Base-by-base conservation (phyloP, 2,888 invertebrate species). In the Luperina nickerlii region DNA sequence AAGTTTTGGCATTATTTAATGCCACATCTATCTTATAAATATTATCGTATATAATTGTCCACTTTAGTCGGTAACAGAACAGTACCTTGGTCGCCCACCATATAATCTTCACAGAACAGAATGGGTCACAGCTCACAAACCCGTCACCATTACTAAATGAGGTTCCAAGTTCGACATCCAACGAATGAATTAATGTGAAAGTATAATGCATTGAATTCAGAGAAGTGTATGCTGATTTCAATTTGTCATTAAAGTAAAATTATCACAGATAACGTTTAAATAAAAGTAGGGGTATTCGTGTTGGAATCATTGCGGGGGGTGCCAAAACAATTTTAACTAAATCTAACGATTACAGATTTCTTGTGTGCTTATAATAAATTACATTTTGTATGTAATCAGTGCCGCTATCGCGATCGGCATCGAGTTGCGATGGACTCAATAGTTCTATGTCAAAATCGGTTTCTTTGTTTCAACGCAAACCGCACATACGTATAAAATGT, bases 181-280 rank as follows among this genome's bases (percentile, higher is more conserved):
- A 90, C 89, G 86, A 86, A 89, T 83, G 73, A 83, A 81, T 76
- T 82, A 78, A 84, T 88, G 87, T 84, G 86, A 83, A 81, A 85
- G 82, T 80, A 87, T 79, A 85, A 90, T 84, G 85, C 88, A 86
- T 90, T 82, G 86, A 88, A 86, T 86, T 85, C 82, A 89, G 86
- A 80, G 81, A 87, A 79, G 80, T 69, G 87, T 76, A 84, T 81
- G 90, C 88, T 90, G 92, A 92, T 91, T 92, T 91, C 89, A 91
- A 93, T 92, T 93, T 91, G 90, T 92, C 93, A 93, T 94, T 94
- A 95, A 94, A 95, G 93, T 94, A 95, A 94, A 96, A 95, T 94
- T 96, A 96, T 96, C 96, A 96, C 96, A 96, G 96, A 95, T 94
- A 96, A 96, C 92, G 92, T 95, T 94, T 95, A 95, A 95, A 95